A percentile compares a stretch with the other conserved stretches of the same genome.
Conservation (phyloP, 2,113 vertebrate genomes). For the Tilapia sparmanii region DNA sequence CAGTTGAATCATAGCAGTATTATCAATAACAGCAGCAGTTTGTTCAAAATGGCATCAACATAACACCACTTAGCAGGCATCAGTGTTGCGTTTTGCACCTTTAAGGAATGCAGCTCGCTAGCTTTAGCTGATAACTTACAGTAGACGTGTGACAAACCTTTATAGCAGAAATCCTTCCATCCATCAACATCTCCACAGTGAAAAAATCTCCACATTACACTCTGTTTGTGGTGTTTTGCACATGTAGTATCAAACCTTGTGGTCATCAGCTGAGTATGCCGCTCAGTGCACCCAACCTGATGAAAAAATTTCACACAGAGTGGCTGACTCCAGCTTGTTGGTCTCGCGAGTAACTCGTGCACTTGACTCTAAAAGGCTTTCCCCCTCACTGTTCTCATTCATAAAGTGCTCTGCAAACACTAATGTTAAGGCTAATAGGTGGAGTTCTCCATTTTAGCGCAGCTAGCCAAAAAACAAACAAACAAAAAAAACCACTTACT, state of each 20-base stretch:
- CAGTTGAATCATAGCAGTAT: neutral
- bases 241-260: neutral
- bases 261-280: neutral
- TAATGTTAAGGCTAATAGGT: neutral
- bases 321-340: neutral
- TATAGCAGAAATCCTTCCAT: neutral
- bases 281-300: neutral
- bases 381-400: neutral
- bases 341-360: neutral
- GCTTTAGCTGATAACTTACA: neutral
- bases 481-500: accelerated
- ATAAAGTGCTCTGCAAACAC: neutral
- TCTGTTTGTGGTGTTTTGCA: neutral
- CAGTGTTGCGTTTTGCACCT: neutral
- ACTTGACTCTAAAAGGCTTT: neutral
- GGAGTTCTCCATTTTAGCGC: neutral
- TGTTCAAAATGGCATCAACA: neutral
- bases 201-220: neutral
- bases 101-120: neutral
- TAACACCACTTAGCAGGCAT: neutral
- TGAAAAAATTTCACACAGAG: neutral
- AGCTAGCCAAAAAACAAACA: neutral
- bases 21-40: neutral
- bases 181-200: neutral
- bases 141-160: neutral